Conservation (phyloP, 2,797 vertebrate genomes). For the Argentina silus region DNA sequence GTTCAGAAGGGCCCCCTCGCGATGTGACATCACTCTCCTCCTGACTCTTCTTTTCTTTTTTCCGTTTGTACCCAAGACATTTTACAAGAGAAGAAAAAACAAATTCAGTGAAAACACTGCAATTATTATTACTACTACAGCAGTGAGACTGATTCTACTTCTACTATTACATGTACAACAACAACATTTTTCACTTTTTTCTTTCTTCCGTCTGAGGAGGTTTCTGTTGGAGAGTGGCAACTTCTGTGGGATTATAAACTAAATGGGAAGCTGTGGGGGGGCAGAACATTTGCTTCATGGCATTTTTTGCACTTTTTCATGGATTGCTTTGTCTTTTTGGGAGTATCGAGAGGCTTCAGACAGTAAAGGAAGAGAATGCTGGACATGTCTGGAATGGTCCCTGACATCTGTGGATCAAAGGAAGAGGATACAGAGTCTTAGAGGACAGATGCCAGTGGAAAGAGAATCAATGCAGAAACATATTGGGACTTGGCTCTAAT, state of each 20-base stretch:
- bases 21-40: constrained; percentile 97
- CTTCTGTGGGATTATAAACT: constrained; percentile 88
- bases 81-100: constrained; percentile 85
- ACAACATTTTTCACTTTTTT: constrained; percentile 74
- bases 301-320: constrained; percentile 87
- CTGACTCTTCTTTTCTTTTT: constrained; percentile 87
- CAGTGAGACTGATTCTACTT: constrained; percentile 69
- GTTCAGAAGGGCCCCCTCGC: constrained; percentile 91
- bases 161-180: constrained; percentile 72
- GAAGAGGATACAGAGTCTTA: constrained; percentile 48
- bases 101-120: constrained; percentile 73
- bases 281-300: constrained; percentile 79
- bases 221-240: constrained; percentile 69
- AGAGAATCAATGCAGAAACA: constrained; percentile 70
- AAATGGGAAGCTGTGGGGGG: constrained; percentile 48
- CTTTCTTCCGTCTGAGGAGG: constrained; percentile 76
- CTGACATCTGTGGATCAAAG: constrained; percentile 46
- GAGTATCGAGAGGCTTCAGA: constrained; percentile 54
- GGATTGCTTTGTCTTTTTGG: constrained; percentile 74
- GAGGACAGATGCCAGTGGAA: constrained; percentile 55
- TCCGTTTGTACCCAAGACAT: constrained; percentile 96
- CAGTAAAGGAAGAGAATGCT: constrained; percentile 41
- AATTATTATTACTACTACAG: constrained; percentile 69
- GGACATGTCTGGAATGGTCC: constrained; percentile 54
- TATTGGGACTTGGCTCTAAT: constrained; percentile 69